phyloP scores from a whole-genome alignment of 2,113 vertebrate species.

The Aspidoscelis tigris region DNA sequence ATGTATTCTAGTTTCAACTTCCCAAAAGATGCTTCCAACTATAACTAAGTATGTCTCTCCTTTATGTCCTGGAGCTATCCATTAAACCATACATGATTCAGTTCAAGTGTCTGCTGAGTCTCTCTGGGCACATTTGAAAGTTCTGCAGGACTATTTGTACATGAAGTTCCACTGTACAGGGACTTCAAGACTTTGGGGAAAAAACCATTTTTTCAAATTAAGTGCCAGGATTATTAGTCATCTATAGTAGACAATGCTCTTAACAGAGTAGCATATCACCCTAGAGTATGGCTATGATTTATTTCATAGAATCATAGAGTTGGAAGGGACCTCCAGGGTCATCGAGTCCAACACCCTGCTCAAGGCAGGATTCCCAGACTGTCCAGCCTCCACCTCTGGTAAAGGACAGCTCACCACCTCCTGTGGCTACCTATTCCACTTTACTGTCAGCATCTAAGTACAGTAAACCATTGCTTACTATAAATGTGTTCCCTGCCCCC shows the following conservation, averaged over 20 bases:
- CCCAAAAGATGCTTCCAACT: constrained; percentile 7
- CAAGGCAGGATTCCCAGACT: too few species aligned
- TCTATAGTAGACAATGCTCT: neutral
- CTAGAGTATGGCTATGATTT: neutral
- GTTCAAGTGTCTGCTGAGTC: neutral
- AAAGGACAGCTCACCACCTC: too few species aligned
- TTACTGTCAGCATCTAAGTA: neutral
- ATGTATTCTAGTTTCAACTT: constrained; percentile 28
- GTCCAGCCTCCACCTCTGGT: too few species aligned
- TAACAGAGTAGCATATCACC: neutral
- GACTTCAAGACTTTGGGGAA: neutral
- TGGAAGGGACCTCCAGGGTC: too few species aligned
- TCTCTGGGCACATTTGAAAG: neutral
- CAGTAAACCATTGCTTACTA: neutral
- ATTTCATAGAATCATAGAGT: too few species aligned
- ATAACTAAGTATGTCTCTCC: constrained; percentile 40
- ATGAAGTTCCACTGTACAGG: neutral
- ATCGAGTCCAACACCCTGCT: too few species aligned
- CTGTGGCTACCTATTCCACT: too few species aligned
- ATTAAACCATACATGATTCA: constrained; percentile 34
- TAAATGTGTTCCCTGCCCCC: neutral
- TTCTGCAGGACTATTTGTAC: neutral
- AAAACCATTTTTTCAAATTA: too few species aligned
- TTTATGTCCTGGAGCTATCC: constrained; percentile 16
- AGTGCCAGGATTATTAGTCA: too few species aligned